Evolutionary conservation across 2,113 vertebrate species (phyloP).

Genomic region (Edolisoma coerulescens): DNA sequence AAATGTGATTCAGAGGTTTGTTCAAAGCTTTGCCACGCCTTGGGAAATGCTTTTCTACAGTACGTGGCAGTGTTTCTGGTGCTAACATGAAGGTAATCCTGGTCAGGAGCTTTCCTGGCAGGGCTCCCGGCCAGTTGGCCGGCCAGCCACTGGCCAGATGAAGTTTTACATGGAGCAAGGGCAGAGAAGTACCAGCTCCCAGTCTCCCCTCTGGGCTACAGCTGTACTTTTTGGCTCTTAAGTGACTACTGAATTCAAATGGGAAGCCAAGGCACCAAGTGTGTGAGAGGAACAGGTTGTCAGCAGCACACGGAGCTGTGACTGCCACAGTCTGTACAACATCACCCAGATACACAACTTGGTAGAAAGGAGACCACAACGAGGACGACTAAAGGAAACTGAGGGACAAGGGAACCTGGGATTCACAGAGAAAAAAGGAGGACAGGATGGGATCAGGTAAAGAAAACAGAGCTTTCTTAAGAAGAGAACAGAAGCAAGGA

Average conservation of each 20-base stretch:
- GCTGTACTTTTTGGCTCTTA: background rate
- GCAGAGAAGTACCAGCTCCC: background rate
- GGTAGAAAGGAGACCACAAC: background rate
- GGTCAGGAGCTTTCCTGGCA: background rate
- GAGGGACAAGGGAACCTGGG: background rate
- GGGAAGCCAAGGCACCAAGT: background rate
- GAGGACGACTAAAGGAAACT: background rate
- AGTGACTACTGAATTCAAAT: background rate
- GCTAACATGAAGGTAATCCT: background rate
- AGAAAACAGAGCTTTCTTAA: background rate
- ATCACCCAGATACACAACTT: background rate
- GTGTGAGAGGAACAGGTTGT: background rate
- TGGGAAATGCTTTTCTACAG: background rate
- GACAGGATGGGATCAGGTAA: background rate
- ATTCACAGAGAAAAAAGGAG: background rate
- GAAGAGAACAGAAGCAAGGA: background rate
- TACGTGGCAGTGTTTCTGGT: background rate
- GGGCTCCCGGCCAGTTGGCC: background rate
- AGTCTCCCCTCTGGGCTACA: background rate
- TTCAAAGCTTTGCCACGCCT: background rate
- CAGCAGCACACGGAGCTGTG: background rate
- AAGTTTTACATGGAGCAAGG: fast-evolving
- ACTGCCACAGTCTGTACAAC: background rate
- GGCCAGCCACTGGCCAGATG: fast-evolving
- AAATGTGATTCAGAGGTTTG: background rate